Evolutionary conservation across 1,140 invertebrate species (phyloP), one percentile per base, ranked within the genome.

Genomic region (Heterodera carotae): DNA sequence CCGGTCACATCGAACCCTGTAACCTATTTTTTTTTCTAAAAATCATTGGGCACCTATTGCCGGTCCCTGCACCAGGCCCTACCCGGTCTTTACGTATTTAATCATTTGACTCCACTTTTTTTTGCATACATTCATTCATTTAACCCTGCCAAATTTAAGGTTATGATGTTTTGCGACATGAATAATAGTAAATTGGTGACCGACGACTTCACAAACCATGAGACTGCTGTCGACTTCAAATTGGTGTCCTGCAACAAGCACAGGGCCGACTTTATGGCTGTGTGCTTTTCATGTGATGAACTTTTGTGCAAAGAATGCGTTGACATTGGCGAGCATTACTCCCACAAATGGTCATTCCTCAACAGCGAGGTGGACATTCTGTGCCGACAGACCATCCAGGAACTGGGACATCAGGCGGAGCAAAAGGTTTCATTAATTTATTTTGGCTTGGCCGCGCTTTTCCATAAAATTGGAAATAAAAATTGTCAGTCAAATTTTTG

Each of bases 161-260:
- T 78, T 68, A 62, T 78, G 22, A 48, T 78, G 71, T 78, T 78
- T 48, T 79, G 76, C 27, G 77, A 78, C 66, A 68, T 33, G 48
- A 66, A 43, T 36, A 68, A 67, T 59, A n/a, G n/a, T n/a, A n/a
- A n/a, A n/a, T n/a, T n/a, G n/a, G 5, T 15, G 15, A 15, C 48
- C 4, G 43, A 53, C 64, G n/a, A 74, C 8, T 29, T n/a, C 43
- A 74, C 59, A n/a, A 62, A 74, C n/a, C 27, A 36, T 6, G 77
- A 69, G n/a, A n/a, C n/a, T n/a, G n/a, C n/a, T n/a, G 29, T 18
- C n/a, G 15, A 56, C 0, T 29, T 78, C n/a, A 69, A 76, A 48
- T 68, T 78, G 62, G 77, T 68, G 22, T 15, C 74, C n/a, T 78
- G 77, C 36, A 66, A 36, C 12, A 69, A 69, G 15, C 77, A 78